phyloP scores from a whole-genome alignment of 2,797 vertebrate species.

The Buphagus erythrorhynchus region DNA sequence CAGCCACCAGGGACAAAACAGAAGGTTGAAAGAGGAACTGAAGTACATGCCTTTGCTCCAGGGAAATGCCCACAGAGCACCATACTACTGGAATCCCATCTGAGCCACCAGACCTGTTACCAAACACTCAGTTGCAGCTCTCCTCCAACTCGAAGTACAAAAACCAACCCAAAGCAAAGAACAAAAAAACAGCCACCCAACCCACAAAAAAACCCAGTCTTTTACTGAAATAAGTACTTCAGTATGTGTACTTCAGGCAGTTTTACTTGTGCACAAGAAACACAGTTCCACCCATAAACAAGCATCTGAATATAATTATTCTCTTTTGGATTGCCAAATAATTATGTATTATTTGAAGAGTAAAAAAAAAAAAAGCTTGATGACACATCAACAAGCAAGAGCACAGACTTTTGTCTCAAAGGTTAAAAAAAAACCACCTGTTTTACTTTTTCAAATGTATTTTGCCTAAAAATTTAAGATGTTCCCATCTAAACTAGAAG shows the following conservation, averaged over 20 bases:
- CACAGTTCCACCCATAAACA: not conserved
- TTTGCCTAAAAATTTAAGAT: not conserved
- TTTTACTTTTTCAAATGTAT: not conserved
- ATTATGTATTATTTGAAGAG: not conserved
- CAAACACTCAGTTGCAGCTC: not conserved
- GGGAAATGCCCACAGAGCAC: not conserved
- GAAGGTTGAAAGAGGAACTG: accelerated
- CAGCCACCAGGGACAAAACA: not conserved
- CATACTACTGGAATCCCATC: not conserved
- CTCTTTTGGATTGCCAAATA: not conserved
- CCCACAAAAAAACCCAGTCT: not conserved
- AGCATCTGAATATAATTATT: not conserved
- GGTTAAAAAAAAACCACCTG: not conserved
- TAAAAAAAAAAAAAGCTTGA: not conserved
- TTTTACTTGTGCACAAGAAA: not conserved
- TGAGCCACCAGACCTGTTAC: not conserved
- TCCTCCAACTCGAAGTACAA: not conserved
- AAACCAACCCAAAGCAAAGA: not conserved
- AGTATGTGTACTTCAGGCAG: not conserved
- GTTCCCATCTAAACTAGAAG: not conserved
- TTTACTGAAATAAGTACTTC: not conserved
- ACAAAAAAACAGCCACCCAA: not conserved
- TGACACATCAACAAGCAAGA: not conserved
- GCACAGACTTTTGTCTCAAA: not conserved
- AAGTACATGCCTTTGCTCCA: not conserved